Conservation (phyloP, 2,888 invertebrate genomes). For the Isoperla grammatica region DNA sequence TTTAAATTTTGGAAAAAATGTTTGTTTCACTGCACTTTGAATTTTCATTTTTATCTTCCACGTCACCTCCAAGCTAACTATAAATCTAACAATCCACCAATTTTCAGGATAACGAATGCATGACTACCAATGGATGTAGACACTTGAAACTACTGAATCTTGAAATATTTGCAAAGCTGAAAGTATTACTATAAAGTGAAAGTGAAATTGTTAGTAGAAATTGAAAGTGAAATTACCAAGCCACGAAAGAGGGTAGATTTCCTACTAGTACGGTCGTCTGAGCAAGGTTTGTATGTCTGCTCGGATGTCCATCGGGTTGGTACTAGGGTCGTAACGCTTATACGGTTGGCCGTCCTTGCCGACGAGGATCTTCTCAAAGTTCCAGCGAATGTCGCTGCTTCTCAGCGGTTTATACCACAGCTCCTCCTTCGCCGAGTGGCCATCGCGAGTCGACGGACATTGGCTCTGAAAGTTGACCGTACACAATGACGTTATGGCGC, state of each 20-base stretch:
- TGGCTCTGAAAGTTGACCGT: constrained; percentile 35
- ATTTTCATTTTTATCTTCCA: too few species aligned
- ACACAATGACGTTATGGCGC: too few species aligned
- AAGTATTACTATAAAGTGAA: too few species aligned
- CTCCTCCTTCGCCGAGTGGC: constrained; percentile 34
- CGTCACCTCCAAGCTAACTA: too few species aligned
- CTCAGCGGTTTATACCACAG: constrained; percentile 38
- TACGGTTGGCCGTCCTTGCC: constrained; percentile 36
- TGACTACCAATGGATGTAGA: too few species aligned
- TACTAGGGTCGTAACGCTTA: constrained; percentile 38
- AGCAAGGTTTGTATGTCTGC: constrained; percentile 30
- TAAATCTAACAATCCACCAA: too few species aligned
- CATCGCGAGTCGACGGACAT: constrained; percentile 39
- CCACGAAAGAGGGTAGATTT: not conserved
- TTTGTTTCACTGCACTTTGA: too few species aligned
- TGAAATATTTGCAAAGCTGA: too few species aligned
- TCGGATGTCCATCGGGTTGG: constrained; percentile 35
- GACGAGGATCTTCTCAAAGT: constrained; percentile 45
- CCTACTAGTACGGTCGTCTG: not conserved
- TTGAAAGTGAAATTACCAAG: not conserved
- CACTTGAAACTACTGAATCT: too few species aligned
- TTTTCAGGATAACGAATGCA: too few species aligned
- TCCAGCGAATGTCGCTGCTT: constrained; percentile 43
- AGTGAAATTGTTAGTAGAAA: not conserved
- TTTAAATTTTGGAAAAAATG: too few species aligned